Evolutionary conservation across 2,888 invertebrate genomes (phyloP).

Genomic region (Plutella xylostella): DNA sequence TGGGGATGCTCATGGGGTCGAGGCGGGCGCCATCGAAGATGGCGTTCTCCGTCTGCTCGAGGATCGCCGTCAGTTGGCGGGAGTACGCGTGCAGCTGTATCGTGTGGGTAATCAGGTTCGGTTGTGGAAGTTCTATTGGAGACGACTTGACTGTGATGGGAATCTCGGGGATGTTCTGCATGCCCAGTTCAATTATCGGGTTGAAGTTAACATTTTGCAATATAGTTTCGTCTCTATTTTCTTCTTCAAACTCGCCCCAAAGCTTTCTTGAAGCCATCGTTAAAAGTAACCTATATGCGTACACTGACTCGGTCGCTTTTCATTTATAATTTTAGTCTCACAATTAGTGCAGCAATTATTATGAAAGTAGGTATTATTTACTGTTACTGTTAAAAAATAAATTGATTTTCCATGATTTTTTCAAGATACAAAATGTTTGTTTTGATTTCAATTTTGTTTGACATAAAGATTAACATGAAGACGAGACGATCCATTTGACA

Average conservation of each 20-base stretch:
- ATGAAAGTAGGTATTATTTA: too few relatives aligned
- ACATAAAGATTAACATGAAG: too few relatives aligned
- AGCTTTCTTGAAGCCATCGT: slow-evolving; percentile 38
- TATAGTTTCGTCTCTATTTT: slow-evolving; percentile 39
- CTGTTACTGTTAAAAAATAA: too few relatives aligned
- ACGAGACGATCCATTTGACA: too few relatives aligned
- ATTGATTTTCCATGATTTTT: too few relatives aligned
- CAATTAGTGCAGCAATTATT: too few relatives aligned
- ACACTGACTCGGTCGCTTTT: too few relatives aligned
- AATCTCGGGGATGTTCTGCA: slow-evolving; percentile 64
- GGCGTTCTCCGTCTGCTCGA: slow-evolving; percentile 46
- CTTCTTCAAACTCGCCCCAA: slow-evolving; percentile 57
- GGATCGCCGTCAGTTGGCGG: slow-evolving; percentile 40
- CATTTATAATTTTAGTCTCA: too few relatives aligned
- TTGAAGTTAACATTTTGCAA: slow-evolving; percentile 59
- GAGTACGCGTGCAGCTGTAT: slow-evolving; percentile 51
- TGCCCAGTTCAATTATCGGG: slow-evolving; percentile 60
- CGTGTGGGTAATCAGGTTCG: slow-evolving; percentile 57
- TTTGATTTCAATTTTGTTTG: too few relatives aligned
- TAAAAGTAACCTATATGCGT: too few relatives aligned
- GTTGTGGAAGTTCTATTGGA: slow-evolving; percentile 52
- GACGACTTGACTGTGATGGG: slow-evolving; percentile 56
- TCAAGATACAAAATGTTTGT: too few relatives aligned
- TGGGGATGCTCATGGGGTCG: slow-evolving; percentile 42
- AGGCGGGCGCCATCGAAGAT: slow-evolving; percentile 41